Percentiles rank a stretch among this genome's conserved stretches.
phyloP scores from a whole-genome alignment of 2,113 vertebrate species.

The Takifugu flavidus region DNA sequence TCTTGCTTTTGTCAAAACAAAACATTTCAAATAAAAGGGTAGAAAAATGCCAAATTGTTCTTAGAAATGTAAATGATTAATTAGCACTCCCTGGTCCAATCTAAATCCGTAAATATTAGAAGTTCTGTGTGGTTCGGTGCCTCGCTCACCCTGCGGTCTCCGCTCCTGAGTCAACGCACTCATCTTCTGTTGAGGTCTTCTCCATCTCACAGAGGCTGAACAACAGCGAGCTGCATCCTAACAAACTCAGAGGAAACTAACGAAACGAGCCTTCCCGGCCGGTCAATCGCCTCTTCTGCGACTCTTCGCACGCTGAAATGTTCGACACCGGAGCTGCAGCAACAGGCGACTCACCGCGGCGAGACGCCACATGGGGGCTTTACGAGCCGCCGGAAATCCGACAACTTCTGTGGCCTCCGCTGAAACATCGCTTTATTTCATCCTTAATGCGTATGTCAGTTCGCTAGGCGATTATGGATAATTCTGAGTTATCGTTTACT shows the following conservation, averaged over 20 bases:
- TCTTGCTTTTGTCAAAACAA: too few species aligned
- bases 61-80: too few species aligned
- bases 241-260: background rate
- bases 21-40: background rate
- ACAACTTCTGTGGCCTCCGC: accelerated
- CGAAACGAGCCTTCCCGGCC: background rate
- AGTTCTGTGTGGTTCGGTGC: background rate
- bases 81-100: too few species aligned
- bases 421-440: background rate
- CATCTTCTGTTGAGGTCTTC: conserved; percentile 66
- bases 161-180: conserved; percentile 74
- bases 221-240: conserved; percentile 21
- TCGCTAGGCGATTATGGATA: too few species aligned
- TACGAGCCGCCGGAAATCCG: conserved; percentile 13
- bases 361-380: conserved; percentile 30
- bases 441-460: too few species aligned
- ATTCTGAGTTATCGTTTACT: too few species aligned
- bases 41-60: background rate
- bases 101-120: too few species aligned
- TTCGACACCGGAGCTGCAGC: conserved; percentile 2
- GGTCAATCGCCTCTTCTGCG: background rate
- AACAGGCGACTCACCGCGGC: conserved; percentile 21
- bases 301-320: background rate
- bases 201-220: conserved; percentile 58
- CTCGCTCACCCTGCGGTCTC: conserved; percentile 72